These are phyloP conservation scores for Chrysolina haemoptera DNA, from an alignment of 2,888 invertebrate species.

Conservation along the genomic window DNA sequence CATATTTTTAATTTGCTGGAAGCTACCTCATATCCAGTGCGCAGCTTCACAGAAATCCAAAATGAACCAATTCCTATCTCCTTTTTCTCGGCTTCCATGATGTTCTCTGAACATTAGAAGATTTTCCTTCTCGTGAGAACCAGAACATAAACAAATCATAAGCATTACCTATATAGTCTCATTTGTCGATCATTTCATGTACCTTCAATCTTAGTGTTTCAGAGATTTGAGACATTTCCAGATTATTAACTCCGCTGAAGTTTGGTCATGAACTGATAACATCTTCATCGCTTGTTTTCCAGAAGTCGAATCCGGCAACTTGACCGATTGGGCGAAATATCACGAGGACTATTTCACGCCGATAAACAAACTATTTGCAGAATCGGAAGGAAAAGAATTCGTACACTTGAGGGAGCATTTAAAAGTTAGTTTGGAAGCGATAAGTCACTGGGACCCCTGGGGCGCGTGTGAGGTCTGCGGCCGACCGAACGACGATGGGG, in stretches of 20 bases:
- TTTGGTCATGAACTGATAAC: not conserved
- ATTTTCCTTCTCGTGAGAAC: no score
- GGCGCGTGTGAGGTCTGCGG: conserved; percentile 72
- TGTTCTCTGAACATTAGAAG: no score
- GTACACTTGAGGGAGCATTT: conserved; percentile 66
- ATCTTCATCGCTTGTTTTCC: conserved; percentile 3
- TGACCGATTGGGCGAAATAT: conserved; percentile 72
- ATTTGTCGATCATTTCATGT: no score
- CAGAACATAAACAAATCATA: no score
- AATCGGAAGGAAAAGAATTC: conserved; percentile 68
- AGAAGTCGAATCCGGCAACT: conserved; percentile 67
- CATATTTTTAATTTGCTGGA: no score
- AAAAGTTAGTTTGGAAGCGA: conserved; percentile 69
- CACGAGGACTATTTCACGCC: conserved; percentile 69
- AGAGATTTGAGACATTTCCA: no score
- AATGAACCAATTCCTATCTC: no score
- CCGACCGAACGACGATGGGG: conserved; percentile 66
- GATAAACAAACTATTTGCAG: conserved; percentile 69
- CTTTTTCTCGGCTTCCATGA: no score
- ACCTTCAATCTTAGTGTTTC: no score
- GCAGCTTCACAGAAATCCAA: no score
- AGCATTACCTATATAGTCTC: no score
- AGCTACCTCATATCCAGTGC: no score
- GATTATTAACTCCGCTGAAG: not conserved
- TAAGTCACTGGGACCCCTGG: conserved; percentile 73